Percentiles rank a stretch among this genome's conserved stretches.
Evolutionary conservation across 2,888 invertebrate genomes (phyloP).

Genomic region (Uloborus plumipes): DNA sequence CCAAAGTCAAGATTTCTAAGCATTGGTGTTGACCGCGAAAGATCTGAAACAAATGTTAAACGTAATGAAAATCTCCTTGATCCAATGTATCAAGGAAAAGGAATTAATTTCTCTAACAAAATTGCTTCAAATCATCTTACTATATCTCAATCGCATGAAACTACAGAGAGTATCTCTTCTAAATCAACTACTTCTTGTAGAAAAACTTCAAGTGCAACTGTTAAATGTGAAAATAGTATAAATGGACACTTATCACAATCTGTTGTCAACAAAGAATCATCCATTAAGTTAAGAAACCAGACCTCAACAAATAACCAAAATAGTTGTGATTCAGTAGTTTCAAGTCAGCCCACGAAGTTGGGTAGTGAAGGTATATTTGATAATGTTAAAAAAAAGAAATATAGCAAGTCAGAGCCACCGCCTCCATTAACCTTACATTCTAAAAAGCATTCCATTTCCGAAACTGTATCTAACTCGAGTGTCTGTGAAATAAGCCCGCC

Average conservation of each 20-base stretch:
- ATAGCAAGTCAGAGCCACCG: slow-evolving; percentile 36
- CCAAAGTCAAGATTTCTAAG: slow-evolving; percentile 40
- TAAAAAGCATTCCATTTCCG: background rate
- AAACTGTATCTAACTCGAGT: slow-evolving; percentile 29
- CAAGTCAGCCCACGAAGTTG: slow-evolving; percentile 50
- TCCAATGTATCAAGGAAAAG: slow-evolving; percentile 31
- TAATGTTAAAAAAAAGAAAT: slow-evolving; percentile 17
- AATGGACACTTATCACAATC: background rate
- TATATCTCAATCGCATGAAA: background rate
- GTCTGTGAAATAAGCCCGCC: slow-evolving; percentile 63
- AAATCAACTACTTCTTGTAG: slow-evolving; percentile 2
- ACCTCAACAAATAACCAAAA: slow-evolving; percentile 3
- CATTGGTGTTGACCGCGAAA: slow-evolving; percentile 13
- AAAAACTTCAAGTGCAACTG: background rate
- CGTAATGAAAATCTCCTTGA: slow-evolving; percentile 2
- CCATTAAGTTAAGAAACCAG: background rate
- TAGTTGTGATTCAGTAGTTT: slow-evolving; percentile 24
- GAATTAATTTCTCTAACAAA: slow-evolving; percentile 4
- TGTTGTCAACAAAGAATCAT: slow-evolving; percentile 14
- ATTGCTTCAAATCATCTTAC: slow-evolving; percentile 19
- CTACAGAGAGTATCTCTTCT: background rate
- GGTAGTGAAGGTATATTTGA: slow-evolving; percentile 23
- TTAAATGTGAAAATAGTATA: background rate
- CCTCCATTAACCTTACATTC: slow-evolving; percentile 35
- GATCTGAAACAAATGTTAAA: slow-evolving; percentile 11